Conservation (phyloP, 2,797 vertebrate genomes). For the Rhinoraja longicauda region DNA sequence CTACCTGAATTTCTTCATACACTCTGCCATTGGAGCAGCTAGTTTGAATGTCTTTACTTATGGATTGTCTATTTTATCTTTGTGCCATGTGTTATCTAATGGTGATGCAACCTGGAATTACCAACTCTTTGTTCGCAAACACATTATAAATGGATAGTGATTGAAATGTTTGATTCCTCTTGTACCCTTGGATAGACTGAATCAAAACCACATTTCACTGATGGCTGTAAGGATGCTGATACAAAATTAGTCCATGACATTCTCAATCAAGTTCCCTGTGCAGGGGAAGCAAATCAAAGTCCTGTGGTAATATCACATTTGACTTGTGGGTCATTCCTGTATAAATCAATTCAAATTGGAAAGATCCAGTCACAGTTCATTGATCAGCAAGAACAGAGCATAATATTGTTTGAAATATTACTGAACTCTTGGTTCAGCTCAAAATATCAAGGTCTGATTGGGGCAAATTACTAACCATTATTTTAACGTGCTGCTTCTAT, state of each 20-base stretch:
- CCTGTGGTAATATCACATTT: background rate
- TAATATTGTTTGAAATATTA: background rate
- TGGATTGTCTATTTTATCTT: too few relatives aligned
- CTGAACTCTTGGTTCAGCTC: background rate
- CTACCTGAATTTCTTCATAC: too few relatives aligned
- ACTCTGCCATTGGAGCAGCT: too few relatives aligned
- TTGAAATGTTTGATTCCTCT: background rate
- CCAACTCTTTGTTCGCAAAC: background rate
- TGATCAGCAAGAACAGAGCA: background rate
- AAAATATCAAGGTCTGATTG: background rate
- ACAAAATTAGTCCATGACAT: background rate
- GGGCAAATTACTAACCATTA: too few relatives aligned
- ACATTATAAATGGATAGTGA: background rate
- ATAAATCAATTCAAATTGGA: conserved; percentile 1
- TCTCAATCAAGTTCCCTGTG: background rate
- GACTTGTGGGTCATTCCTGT: background rate
- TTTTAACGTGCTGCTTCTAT: background rate
- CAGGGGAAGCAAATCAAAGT: background rate
- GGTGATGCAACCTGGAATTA: too few relatives aligned
- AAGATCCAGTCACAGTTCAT: background rate
- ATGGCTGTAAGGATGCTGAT: background rate
- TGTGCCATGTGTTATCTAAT: too few relatives aligned
- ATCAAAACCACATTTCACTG: background rate
- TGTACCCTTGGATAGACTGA: background rate
- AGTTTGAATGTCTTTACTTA: too few relatives aligned